A percentile compares a stretch with the other conserved stretches of the same genome.
phyloP scores from a whole-genome alignment of 2,113 vertebrate genomes.

The Pterocles gutturalis region DNA sequence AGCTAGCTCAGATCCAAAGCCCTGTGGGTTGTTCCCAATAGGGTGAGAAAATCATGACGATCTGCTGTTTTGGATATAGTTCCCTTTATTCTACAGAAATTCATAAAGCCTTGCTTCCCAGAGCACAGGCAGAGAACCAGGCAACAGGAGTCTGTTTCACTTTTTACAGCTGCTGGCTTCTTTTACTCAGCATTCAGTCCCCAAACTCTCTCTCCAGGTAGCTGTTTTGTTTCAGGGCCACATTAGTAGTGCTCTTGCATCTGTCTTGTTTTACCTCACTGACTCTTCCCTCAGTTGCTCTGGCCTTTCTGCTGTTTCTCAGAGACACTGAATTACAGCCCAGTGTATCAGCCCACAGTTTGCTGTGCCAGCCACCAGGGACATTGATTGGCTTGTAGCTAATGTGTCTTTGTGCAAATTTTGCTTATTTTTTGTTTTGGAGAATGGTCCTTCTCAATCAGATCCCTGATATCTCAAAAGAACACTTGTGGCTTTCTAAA shows the following conservation, averaged over 20 bases:
- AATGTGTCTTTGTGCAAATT: not conserved
- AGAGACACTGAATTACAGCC: constrained; percentile 19
- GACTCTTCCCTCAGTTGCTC: constrained; percentile 11
- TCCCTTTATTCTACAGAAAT: not conserved
- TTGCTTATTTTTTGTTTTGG: not conserved
- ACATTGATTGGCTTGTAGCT: not conserved
- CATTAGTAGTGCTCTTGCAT: constrained; percentile 36
- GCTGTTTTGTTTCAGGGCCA: constrained; percentile 45
- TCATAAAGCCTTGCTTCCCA: not conserved
- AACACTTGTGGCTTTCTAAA: not conserved
- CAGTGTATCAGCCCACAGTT: not conserved
- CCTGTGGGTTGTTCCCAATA: not conserved
- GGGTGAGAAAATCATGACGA: not conserved
- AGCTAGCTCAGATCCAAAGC: not conserved
- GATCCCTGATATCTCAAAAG: not conserved
- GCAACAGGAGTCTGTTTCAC: constrained; percentile 19
- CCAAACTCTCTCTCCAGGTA: constrained; percentile 39
- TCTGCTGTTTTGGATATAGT: not conserved
- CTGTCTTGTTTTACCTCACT: constrained; percentile 41
- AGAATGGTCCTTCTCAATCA: not conserved
- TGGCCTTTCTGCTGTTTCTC: constrained; percentile 40
- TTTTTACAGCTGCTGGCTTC: constrained; percentile 26
- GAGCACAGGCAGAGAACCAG: not conserved
- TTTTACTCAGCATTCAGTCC: constrained; percentile 33
- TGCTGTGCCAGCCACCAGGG: not conserved